Evolutionary conservation across 2,113 vertebrate species (phyloP).

Genomic region (Ailurus styani): DNA sequence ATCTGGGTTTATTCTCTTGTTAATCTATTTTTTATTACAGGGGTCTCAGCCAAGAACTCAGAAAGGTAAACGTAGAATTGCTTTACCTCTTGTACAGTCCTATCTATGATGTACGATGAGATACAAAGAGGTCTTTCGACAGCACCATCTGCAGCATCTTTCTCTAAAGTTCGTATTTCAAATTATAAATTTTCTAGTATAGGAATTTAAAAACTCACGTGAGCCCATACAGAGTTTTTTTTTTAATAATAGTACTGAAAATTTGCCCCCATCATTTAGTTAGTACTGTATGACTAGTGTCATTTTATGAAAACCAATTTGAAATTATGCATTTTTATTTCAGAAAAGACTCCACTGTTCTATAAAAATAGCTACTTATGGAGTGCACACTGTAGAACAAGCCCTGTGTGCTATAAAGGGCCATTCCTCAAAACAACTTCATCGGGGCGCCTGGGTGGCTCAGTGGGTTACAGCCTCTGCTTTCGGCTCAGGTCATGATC

Average conservation of each 20-base stretch:
- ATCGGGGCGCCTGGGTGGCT: no score
- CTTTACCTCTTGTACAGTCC: neutral
- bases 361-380: neutral
- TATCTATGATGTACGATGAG: neutral
- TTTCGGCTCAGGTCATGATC: no score
- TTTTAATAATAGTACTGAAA: neutral
- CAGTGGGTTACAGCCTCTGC: no score
- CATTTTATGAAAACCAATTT: neutral
- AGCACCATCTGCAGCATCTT: neutral
- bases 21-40: neutral
- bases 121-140: neutral
- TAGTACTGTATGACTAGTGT: neutral
- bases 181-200: neutral
- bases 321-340: neutral
- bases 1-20: neutral
- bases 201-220: conserved; percentile 19
- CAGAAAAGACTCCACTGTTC: neutral
- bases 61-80: neutral
- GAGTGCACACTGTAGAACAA: neutral
- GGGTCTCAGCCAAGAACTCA: neutral
- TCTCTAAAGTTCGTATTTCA: neutral
- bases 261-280: neutral
- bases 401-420: neutral
- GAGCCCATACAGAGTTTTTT: neutral
- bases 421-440: neutral